A percentile compares a stretch with the other conserved stretches of the same genome.
Conservation (phyloP, 2,888 invertebrate species). For the Cancer borealis region DNA sequence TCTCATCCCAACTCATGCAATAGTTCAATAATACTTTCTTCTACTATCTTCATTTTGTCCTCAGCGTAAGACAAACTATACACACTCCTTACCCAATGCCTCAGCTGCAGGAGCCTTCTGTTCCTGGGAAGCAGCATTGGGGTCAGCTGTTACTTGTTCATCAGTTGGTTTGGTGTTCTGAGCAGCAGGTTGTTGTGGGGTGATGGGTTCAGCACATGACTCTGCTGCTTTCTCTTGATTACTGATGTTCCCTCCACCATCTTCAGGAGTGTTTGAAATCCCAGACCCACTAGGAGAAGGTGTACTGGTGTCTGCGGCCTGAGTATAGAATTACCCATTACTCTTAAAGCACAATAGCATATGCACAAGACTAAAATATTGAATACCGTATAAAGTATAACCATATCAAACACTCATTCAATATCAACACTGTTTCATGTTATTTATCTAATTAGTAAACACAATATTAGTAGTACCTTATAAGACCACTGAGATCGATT, state of each 20-base stretch:
- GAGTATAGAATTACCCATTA: too few relatives aligned
- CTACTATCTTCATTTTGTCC: not conserved
- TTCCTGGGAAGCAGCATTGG: not conserved
- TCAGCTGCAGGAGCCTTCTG: not conserved
- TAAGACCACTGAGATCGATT: too few relatives aligned
- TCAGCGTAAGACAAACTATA: not conserved
- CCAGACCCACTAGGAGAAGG: not conserved
- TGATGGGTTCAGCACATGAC: not conserved
- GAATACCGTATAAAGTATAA: not conserved
- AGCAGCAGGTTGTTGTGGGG: not conserved
- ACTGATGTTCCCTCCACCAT: slow-evolving; percentile 16
- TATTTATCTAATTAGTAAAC: not conserved
- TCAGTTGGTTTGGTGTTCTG: not conserved
- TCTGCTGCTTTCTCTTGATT: not conserved
- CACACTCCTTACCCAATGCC: not conserved
- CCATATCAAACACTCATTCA: not conserved
- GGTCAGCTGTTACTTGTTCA: not conserved
- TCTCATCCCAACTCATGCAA: not conserved
- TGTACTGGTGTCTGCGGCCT: not conserved
- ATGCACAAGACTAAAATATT: too few relatives aligned
- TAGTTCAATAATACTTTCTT: not conserved
- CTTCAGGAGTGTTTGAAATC: slow-evolving; percentile 26
- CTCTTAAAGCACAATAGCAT: too few relatives aligned
- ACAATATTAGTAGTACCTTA: too few relatives aligned
- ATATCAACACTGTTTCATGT: not conserved